A percentile compares a stretch with the other conserved stretches of the same genome.
Conservation (phyloP, 2,888 invertebrate genomes). For the Neocrepidodera transversa region DNA sequence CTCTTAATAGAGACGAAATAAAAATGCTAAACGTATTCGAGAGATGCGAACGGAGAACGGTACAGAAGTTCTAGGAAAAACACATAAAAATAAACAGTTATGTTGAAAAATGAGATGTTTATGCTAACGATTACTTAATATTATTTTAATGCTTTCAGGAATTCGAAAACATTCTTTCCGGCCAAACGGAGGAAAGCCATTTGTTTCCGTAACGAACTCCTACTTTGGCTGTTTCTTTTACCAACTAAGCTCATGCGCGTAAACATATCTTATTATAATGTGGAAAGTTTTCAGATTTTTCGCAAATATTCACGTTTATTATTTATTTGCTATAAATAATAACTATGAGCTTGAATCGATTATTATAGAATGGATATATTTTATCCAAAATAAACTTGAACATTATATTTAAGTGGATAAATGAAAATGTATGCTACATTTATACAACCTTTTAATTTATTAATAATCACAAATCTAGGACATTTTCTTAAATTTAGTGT, state of each 20-base stretch:
- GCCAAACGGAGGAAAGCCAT: conserved; percentile 20
- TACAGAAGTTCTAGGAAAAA: conserved; percentile 30
- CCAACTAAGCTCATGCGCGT: background rate
- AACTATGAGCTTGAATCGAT: too few relatives aligned
- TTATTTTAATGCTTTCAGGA: conserved; percentile 36
- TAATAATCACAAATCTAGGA: too few relatives aligned
- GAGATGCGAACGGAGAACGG: conserved; percentile 32
- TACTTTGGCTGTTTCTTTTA: background rate
- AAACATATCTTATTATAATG: conserved; percentile 8
- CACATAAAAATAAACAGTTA: conserved; percentile 40
- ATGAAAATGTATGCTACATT: too few relatives aligned
- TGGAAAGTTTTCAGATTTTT: too few relatives aligned
- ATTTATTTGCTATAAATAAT: too few relatives aligned
- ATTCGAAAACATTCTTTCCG: conserved; percentile 23
- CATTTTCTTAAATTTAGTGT: too few relatives aligned
- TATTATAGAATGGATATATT: too few relatives aligned
- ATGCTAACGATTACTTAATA: conserved; percentile 41
- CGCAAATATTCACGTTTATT: too few relatives aligned
- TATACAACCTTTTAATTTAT: too few relatives aligned
- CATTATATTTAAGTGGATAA: too few relatives aligned
- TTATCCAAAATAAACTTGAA: too few relatives aligned
- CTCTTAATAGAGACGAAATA: conserved; percentile 20
- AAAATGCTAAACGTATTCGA: conserved; percentile 43
- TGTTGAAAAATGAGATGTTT: conserved; percentile 38
- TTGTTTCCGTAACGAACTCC: conserved; percentile 19